phyloP scores from a whole-genome alignment of 2,888 invertebrate species.

The Ariolimax columbianus region DNA sequence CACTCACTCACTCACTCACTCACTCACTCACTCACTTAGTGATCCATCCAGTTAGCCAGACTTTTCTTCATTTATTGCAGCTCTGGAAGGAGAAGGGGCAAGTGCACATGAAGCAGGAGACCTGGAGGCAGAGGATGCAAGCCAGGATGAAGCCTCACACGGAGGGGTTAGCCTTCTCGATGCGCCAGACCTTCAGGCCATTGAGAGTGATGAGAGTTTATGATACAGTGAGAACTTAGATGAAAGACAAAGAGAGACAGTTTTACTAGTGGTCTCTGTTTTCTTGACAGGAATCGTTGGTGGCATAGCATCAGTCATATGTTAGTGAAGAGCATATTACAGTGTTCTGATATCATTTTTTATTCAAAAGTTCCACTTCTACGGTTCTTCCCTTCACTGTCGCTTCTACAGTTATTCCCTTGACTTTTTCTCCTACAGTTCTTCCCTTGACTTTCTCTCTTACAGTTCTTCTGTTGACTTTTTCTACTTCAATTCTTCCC shows the following conservation, averaged over 20 bases:
- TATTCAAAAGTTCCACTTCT: no score
- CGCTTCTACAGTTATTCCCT: no score
- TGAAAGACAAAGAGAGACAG: neutral
- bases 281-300: neutral
- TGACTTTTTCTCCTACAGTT: no score
- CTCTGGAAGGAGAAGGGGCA: conserved; percentile 43
- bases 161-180: conserved; percentile 58
- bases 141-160: conserved; percentile 51
- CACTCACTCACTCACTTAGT: neutral
- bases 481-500: no score
- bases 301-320: neutral
- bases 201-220: conserved; percentile 79
- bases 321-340: neutral
- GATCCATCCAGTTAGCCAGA: neutral
- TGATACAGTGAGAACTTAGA: conserved; percentile 52
- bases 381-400: no score
- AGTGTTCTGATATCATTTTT: no score
- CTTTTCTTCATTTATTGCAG: neutral
- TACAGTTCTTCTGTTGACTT: no score
- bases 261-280: neutral
- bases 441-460: no score
- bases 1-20: conserved; percentile 30
- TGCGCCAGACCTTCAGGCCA: conserved; percentile 77
- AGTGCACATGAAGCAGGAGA: conserved; percentile 27
- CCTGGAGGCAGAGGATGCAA: conserved; percentile 20